Conservation (phyloP, 2,888 invertebrate genomes). For the Petrophora chlorosata region DNA sequence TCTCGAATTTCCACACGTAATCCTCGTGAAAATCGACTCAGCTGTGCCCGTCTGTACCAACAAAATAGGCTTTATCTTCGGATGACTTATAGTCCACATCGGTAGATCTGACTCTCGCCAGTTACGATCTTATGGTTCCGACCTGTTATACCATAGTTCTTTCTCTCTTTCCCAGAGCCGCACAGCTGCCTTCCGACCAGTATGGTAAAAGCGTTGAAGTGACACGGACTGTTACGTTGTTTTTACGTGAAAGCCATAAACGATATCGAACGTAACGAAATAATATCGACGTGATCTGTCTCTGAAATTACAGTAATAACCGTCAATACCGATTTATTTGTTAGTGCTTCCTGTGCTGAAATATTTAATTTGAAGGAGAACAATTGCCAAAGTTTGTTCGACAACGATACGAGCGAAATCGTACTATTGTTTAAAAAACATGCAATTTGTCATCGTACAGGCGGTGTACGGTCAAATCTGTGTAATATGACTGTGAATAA, state of each 20-base stretch:
- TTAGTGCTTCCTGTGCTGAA: constrained; percentile 40
- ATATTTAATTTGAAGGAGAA: constrained; percentile 27
- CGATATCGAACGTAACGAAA: constrained; percentile 64
- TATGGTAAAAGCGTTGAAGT: constrained; percentile 70
- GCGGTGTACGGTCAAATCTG: constrained; percentile 54
- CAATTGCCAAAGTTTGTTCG: constrained; percentile 36
- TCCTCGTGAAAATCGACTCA: constrained; percentile 75
- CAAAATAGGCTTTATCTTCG: constrained; percentile 56
- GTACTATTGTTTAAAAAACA: constrained; percentile 74
- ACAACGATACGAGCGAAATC: constrained; percentile 48
- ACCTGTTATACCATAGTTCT: constrained; percentile 68
- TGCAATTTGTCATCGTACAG: constrained; percentile 57
- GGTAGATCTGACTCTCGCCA: constrained; percentile 31
- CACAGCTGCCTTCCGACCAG: constrained; percentile 75
- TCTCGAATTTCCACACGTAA: constrained; percentile 75
- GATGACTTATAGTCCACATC: constrained; percentile 46
- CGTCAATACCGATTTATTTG: constrained; percentile 37
- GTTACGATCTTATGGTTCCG: constrained; percentile 54
- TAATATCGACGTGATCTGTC: constrained; percentile 55
- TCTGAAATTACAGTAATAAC: constrained; percentile 47
- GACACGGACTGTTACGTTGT: constrained; percentile 62
- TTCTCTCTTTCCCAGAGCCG: constrained; percentile 77
- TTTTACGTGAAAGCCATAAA: constrained; percentile 47
- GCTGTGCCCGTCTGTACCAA: constrained; percentile 50
- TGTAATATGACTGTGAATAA: constrained; percentile 59